These are phyloP conservation scores for Atopsyche davidsoni DNA, from an alignment of 1,140 invertebrate genomes.

Conservation along the genomic window DNA sequence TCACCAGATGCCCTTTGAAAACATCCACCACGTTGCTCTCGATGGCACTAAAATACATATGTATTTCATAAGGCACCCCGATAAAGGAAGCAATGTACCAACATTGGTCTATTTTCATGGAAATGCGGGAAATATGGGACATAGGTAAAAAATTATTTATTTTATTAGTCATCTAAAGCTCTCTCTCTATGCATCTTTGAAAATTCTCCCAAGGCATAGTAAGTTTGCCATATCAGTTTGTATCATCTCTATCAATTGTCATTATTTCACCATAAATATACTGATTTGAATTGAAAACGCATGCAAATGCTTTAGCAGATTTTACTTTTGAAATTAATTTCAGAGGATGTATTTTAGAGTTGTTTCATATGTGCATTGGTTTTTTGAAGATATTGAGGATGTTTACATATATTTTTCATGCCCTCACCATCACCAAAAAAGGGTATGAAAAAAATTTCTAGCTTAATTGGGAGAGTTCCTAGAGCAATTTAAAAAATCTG, in stretches of 20 bases:
- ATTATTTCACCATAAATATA: too few relatives aligned
- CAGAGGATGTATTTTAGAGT: too few relatives aligned
- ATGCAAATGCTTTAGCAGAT: neutral
- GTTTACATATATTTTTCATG: too few relatives aligned
- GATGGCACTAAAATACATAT: constrained; percentile 81
- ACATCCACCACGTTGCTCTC: constrained; percentile 65
- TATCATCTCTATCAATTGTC: neutral
- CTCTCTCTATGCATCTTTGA: neutral
- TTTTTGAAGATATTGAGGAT: too few relatives aligned
- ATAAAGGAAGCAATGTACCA: constrained; percentile 58
- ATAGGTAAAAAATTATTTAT: constrained; percentile 53
- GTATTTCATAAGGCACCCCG: constrained; percentile 77
- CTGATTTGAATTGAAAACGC: neutral
- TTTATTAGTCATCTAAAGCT: neutral
- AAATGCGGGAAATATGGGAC: constrained; percentile 94
- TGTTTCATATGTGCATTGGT: too few relatives aligned
- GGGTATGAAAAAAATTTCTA: too few relatives aligned
- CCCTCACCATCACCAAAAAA: too few relatives aligned
- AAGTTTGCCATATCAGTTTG: neutral
- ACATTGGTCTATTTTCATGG: constrained; percentile 91
- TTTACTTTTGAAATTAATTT: neutral
- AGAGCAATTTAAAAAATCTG: too few relatives aligned
- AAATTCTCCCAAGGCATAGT: neutral
- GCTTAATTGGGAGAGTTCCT: too few relatives aligned
- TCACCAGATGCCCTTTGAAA: constrained; percentile 80